These are phyloP conservation scores for Spea bombifrons DNA, from an alignment of 2,113 vertebrate species.

Conservation along the genomic window DNA sequence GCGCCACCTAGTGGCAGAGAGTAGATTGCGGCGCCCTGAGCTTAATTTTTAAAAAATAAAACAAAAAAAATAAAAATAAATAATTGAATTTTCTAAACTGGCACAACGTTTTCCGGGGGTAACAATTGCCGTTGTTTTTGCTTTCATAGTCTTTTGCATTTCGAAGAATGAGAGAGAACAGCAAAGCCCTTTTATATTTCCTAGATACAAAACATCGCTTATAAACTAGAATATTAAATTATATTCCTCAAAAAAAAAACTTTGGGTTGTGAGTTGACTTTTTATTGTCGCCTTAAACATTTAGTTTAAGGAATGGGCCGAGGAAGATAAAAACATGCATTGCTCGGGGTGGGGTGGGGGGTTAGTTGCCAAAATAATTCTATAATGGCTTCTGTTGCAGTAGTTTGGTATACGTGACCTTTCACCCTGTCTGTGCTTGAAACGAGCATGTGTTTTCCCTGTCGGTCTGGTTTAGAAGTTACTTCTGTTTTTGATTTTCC, in stretches of 20 bases:
- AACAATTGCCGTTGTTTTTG: no score
- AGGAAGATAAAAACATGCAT: neutral
- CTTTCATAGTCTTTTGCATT: no score
- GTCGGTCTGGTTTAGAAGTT: conserved; percentile 32
- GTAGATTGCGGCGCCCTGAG: neutral
- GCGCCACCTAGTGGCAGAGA: conserved; percentile 1
- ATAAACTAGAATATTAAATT: no score
- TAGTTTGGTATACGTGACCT: conserved; percentile 17
- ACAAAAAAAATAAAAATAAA: no score
- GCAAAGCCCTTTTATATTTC: no score
- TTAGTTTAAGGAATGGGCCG: neutral
- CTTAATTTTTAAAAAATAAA: no score
- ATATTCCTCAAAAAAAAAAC: no score
- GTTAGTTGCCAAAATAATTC: neutral
- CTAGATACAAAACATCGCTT: no score
- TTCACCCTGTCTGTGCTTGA: conserved; percentile 5
- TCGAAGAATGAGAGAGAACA: no score
- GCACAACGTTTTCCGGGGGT: no score
- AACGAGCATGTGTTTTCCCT: conserved; percentile 11
- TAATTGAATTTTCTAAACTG: no score
- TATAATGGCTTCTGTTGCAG: neutral
- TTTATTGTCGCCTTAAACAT: neutral
- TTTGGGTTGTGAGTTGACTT: neutral
- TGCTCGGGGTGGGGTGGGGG: neutral
- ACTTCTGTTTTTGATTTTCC: conserved; percentile 50